phyloP scores from a whole-genome alignment of 2,888 invertebrate species.

The Craniophora ligustri region DNA sequence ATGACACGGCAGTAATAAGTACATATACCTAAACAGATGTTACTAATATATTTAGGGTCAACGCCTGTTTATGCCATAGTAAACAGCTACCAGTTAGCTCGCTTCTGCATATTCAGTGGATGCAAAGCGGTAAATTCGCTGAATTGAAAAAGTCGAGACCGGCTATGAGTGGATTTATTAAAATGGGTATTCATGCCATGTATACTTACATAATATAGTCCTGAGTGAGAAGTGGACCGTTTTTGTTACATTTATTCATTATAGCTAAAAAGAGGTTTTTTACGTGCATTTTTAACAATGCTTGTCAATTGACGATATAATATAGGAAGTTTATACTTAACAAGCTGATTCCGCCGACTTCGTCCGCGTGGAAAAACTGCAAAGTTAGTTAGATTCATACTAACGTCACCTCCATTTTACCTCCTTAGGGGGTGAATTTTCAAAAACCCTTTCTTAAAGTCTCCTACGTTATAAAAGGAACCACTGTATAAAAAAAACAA shows the following conservation, averaged over 20 bases:
- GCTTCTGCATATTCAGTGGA: slow-evolving; percentile 44
- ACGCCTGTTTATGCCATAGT: background rate
- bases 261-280: background rate
- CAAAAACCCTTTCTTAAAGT: too few species aligned
- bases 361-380: too few species aligned
- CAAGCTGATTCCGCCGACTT: too few species aligned
- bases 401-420: too few species aligned
- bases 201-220: background rate
- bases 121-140: slow-evolving; percentile 33
- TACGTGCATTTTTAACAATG: background rate
- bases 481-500: too few species aligned
- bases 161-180: slow-evolving; percentile 11
- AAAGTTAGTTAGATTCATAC: too few species aligned
- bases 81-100: slow-evolving; percentile 14
- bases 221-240: background rate
- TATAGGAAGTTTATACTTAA: background rate
- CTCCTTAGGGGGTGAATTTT: too few species aligned
- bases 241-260: background rate
- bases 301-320: background rate
- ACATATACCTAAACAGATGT: too few species aligned
- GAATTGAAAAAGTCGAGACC: slow-evolving; percentile 28
- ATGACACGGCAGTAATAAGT: too few species aligned
- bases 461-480: too few species aligned
- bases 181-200: slow-evolving; percentile 13
- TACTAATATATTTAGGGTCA: too few species aligned